A percentile compares a stretch with the other conserved stretches of the same genome.
phyloP scores from a whole-genome alignment of 2,113 vertebrate genomes.

The Takifugu flavidus region DNA sequence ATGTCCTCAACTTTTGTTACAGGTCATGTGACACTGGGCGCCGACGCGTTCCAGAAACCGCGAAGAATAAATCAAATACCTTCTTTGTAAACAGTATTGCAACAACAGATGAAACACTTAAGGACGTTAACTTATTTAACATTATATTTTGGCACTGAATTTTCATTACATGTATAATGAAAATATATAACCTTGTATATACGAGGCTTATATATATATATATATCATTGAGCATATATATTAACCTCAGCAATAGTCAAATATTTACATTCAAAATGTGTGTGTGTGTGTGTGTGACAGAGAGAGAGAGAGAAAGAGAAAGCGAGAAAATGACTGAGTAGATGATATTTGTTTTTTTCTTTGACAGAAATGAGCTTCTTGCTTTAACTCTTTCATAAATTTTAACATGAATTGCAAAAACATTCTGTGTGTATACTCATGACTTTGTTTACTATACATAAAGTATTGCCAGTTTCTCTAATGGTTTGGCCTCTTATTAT shows the following conservation, averaged over 20 bases:
- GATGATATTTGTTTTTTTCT: slow-evolving; percentile 17
- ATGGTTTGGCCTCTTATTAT: slow-evolving; percentile 43
- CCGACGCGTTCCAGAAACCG: slow-evolving; percentile 67
- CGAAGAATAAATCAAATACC: slow-evolving; percentile 73
- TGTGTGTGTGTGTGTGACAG: slow-evolving; percentile 29
- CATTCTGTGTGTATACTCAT: slow-evolving; percentile 41
- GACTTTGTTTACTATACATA: slow-evolving; percentile 41
- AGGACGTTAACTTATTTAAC: slow-evolving; percentile 75
- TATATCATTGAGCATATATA: slow-evolving; percentile 41
- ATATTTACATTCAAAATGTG: slow-evolving; percentile 81
- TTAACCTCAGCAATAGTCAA: slow-evolving; percentile 70
- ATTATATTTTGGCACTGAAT: slow-evolving; percentile 79
- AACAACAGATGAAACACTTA: slow-evolving; percentile 72
- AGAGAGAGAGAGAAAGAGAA: neutral
- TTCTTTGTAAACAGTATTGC: slow-evolving; percentile 74
- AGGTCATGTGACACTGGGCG: slow-evolving; percentile 66
- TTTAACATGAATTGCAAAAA: slow-evolving; percentile 30
- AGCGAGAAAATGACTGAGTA: slow-evolving; percentile 24
- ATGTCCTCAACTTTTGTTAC: slow-evolving; percentile 62
- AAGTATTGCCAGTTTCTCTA: slow-evolving; percentile 52
- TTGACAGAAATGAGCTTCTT: slow-evolving; percentile 22
- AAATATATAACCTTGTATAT: slow-evolving; percentile 69
- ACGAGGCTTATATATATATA: slow-evolving; percentile 50
- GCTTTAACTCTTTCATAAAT: slow-evolving; percentile 26
- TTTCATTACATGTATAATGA: slow-evolving; percentile 73